These are phyloP conservation scores for Prosapia bicincta DNA, from an alignment of 2,888 invertebrate species.

Conservation along the genomic window DNA sequence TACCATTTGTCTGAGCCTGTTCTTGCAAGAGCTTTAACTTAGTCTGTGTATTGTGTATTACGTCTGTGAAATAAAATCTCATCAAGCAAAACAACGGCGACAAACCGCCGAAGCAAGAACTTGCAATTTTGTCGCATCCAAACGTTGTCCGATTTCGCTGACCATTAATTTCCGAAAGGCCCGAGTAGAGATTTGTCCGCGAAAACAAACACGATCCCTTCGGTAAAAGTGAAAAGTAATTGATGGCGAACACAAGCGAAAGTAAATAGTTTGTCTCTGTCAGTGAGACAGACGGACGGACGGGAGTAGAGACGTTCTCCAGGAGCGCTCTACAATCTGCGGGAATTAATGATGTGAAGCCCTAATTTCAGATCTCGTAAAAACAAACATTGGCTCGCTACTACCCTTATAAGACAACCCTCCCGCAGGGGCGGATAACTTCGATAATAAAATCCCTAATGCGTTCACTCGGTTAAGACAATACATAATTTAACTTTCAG, in stretches of 20 bases:
- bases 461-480: neutral
- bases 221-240: neutral
- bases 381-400: slow-evolving; percentile 20
- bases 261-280: slow-evolving; percentile 9
- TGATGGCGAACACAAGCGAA: neutral
- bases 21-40: no score
- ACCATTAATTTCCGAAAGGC: neutral
- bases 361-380: slow-evolving; percentile 20
- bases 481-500: no score
- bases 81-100: no score
- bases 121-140: no score
- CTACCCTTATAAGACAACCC: neutral
- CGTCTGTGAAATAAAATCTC: no score
- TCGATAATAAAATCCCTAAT: neutral
- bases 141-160: neutral
- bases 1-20: no score
- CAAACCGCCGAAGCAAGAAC: no score
- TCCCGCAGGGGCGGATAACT: neutral
- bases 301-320: neutral
- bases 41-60: no score
- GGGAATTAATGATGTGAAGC: slow-evolving; percentile 18
- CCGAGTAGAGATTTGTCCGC: neutral
- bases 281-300: neutral
- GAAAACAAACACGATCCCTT: neutral
- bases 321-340: neutral